phyloP scores from a whole-genome alignment of 2,797 vertebrate genomes.

The Okamejei kenojei region DNA sequence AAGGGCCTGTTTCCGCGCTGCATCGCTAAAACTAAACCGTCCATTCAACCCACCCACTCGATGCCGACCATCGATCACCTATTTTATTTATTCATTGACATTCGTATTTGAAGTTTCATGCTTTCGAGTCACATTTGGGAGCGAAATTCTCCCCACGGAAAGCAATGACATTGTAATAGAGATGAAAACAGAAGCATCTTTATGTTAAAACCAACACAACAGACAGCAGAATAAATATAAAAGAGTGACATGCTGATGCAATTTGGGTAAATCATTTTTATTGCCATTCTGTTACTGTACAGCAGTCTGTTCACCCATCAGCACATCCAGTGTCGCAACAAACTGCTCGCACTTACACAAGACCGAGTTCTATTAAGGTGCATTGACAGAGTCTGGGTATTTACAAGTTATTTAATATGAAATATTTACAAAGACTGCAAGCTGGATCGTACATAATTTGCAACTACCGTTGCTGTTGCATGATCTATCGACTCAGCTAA shows the following conservation, averaged over 20 bases:
- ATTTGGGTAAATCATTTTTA: conserved; percentile 11
- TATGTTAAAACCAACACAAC: neutral
- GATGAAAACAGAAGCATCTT: neutral
- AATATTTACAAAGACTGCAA: conserved; percentile 28
- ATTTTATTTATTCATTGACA: neutral
- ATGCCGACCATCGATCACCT: too few species aligned
- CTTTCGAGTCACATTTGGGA: neutral
- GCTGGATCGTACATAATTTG: conserved; percentile 22
- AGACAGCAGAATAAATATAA: neutral
- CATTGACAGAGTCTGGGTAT: conserved; percentile 25
- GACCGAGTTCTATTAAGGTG: conserved; percentile 23
- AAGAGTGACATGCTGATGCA: neutral
- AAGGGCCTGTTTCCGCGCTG: too few species aligned
- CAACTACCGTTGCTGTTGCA: conserved; percentile 29
- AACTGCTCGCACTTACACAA: neutral
- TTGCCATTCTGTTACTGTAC: conserved; percentile 16
- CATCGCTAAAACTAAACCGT: too few species aligned
- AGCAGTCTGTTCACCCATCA: neutral
- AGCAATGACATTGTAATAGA: neutral
- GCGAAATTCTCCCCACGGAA: neutral
- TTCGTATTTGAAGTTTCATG: neutral
- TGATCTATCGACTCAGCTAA: conserved; percentile 10
- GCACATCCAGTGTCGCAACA: neutral
- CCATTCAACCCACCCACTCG: too few species aligned
- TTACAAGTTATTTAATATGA: conserved; percentile 8